phyloP scores from a whole-genome alignment of 1,140 invertebrate species.

The Odontomachus brunneus region DNA sequence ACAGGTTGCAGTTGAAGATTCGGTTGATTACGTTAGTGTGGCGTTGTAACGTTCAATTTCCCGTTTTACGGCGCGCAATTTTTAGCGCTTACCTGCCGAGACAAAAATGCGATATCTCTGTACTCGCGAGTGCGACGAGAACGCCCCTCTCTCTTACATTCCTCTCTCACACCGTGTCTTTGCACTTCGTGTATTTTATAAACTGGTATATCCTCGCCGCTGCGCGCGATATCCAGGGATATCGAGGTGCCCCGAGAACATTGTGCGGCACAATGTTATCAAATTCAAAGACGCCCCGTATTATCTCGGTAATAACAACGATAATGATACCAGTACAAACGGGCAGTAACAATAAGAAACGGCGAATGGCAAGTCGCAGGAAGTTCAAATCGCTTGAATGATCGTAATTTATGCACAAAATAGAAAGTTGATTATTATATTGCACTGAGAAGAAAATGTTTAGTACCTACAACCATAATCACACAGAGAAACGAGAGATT shows the following conservation, averaged over 20 bases:
- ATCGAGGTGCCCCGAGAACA: neutral
- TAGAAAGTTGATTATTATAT: no score
- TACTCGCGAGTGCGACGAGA: neutral
- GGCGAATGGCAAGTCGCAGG: neutral
- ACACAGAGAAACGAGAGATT: no score
- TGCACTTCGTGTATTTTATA: neutral
- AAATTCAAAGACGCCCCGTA: constrained; percentile 30
- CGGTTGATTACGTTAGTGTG: neutral
- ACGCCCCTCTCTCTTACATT: neutral
- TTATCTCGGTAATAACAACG: constrained; percentile 11
- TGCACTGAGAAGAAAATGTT: no score
- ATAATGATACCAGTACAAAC: constrained; percentile 4
- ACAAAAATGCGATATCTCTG: constrained; percentile 4
- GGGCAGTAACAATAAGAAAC: neutral
- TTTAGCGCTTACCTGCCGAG: neutral
- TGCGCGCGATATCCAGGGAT: constrained; percentile 6
- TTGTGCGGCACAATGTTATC: constrained; percentile 44
- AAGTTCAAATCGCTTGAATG: neutral
- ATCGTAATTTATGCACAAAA: no score
- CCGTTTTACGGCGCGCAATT: neutral
- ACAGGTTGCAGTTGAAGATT: constrained; percentile 1
- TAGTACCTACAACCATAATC: no score
- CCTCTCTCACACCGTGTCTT: neutral
- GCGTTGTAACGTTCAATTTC: constrained; percentile 24
- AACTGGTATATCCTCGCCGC: constrained; percentile 17